These are phyloP conservation scores for Dione vanillae DNA, from an alignment of 2,888 invertebrate genomes.

Conservation along the genomic window DNA sequence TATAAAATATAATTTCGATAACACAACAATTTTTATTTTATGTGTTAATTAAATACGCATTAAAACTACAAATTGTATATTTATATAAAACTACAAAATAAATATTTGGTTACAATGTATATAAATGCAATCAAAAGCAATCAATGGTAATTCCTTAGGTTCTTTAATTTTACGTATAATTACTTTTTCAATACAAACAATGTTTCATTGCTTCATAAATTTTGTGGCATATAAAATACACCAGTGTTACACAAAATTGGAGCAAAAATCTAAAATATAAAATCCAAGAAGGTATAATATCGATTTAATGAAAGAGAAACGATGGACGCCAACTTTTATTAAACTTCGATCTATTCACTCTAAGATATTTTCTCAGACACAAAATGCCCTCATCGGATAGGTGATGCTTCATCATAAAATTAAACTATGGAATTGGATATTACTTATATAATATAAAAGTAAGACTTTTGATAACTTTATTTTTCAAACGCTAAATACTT, in stretches of 20 bases:
- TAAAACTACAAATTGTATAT: too few species aligned
- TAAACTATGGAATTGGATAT: slow-evolving; percentile 41
- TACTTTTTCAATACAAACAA: too few species aligned
- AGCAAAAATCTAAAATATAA: slow-evolving; percentile 12
- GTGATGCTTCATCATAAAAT: slow-evolving; percentile 42
- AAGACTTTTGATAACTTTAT: slow-evolving; percentile 24
- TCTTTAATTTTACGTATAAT: too few species aligned
- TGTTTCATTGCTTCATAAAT: neutral
- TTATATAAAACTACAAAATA: too few species aligned
- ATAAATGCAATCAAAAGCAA: too few species aligned
- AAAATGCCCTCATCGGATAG: slow-evolving; percentile 39
- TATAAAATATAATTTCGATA: too few species aligned
- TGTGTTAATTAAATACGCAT: too few species aligned
- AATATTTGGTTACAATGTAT: too few species aligned
- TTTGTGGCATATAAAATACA: neutral
- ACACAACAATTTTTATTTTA: too few species aligned
- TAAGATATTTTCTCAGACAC: slow-evolving; percentile 35
- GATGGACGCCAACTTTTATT: slow-evolving; percentile 37
- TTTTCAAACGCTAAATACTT: slow-evolving; percentile 5
- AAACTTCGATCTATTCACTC: slow-evolving; percentile 41
- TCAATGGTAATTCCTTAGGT: too few species aligned
- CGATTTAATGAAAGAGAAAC: slow-evolving; percentile 37
- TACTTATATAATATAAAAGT: slow-evolving; percentile 18
- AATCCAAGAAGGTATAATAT: slow-evolving; percentile 21
- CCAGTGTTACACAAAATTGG: neutral